Percentiles rank a stretch among this genome's conserved stretches.
phyloP scores from a whole-genome alignment of 2,797 vertebrate genomes.

The Prionace glauca region DNA sequence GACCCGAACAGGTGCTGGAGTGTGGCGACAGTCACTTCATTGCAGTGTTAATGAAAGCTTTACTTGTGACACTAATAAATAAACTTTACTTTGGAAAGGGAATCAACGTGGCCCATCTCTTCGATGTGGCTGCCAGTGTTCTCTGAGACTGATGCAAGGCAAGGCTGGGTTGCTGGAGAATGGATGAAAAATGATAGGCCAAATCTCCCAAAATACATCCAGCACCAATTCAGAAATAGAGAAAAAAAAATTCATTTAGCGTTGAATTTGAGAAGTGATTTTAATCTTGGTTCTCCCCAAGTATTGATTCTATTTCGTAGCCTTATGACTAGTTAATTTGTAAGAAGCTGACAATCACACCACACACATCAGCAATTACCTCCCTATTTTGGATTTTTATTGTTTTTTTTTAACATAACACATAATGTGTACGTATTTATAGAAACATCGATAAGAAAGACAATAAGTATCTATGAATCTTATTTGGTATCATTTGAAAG shows the following conservation, averaged over 20 bases:
- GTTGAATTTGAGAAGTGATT: neutral
- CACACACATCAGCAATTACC: neutral
- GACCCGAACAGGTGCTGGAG: too few species aligned
- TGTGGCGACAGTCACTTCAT: too few species aligned
- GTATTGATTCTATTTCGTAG: neutral
- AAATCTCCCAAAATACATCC: neutral
- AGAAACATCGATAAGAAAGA: too few species aligned
- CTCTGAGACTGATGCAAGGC: neutral
- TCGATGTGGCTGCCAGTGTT: too few species aligned
- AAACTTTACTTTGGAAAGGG: neutral
- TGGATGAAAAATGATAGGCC: neutral
- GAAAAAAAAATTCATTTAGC: neutral
- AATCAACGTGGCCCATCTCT: neutral
- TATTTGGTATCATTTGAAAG: neutral
- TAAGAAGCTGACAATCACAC: neutral
- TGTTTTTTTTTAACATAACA: neutral
- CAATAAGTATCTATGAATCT: neutral
- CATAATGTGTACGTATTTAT: neutral
- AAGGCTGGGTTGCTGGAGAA: neutral
- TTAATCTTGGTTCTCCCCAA: neutral
- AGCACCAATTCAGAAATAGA: neutral
- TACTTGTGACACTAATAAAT: too few species aligned
- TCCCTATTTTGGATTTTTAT: neutral
- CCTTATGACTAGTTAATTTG: neutral
- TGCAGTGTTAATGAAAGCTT: too few species aligned